phyloP scores from a whole-genome alignment of 2,113 vertebrate genomes.

The Cariama cristata region DNA sequence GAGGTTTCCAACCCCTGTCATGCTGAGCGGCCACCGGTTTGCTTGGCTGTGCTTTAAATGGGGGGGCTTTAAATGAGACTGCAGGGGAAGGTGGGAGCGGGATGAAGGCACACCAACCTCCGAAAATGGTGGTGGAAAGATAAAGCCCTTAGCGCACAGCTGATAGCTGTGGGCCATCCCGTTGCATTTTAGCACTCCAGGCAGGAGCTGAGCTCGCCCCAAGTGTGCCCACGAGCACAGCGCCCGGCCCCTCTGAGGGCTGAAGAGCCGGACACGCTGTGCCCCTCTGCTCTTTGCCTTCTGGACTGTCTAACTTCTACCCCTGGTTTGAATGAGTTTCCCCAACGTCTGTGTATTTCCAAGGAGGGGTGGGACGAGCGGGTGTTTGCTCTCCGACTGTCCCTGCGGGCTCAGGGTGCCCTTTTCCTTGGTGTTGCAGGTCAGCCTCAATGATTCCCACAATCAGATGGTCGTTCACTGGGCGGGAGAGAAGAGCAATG shows the following conservation, averaged over 20 bases:
- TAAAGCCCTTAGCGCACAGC: not conserved
- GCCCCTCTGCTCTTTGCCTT: not conserved
- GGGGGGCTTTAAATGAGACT: not conserved
- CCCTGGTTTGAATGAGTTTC: accelerated
- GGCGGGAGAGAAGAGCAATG: slow-evolving; percentile 97
- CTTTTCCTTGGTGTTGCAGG: slow-evolving; percentile 75
- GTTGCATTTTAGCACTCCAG: not conserved
- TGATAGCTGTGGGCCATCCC: accelerated
- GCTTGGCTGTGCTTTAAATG: not conserved
- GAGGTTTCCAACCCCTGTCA: not conserved
- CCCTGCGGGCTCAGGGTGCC: not conserved
- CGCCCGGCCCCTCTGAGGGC: accelerated
- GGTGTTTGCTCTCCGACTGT: not conserved
- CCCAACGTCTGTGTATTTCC: accelerated
- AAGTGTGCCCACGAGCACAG: accelerated
- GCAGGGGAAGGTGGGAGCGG: not conserved
- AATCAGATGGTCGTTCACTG: slow-evolving; percentile 99
- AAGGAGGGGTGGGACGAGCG: accelerated
- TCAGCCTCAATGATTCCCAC: slow-evolving; percentile 95
- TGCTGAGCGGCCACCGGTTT: accelerated
- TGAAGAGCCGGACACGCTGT: no score
- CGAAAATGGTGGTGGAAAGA: not conserved
- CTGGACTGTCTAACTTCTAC: not conserved
- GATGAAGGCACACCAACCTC: not conserved
- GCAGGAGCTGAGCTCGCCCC: not conserved